Base-by-base conservation (phyloP, 30 jellyfish, hydroid and myxozoan genomes). In the Hydractinia echinata region DNA sequence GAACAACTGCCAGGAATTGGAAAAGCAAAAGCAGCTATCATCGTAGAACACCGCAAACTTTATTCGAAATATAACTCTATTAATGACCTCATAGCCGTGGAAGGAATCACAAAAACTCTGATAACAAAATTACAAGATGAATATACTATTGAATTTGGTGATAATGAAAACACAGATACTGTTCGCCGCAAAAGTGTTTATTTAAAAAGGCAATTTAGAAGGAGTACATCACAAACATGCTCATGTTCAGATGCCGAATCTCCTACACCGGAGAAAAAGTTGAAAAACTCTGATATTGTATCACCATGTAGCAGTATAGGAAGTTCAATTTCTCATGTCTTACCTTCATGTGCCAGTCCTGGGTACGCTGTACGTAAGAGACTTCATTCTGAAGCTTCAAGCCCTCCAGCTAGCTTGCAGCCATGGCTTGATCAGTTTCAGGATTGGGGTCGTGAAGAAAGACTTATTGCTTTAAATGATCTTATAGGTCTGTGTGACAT, bases 1-100 rank as follows among this genome's bases (percentile, higher is more conserved):
- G 98, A 92, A 64, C 54, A 83, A 76, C 95, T 92, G 11, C 98
- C 98, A 14, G 98, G 98, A 14, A 86, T 92, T 54, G 98, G 98
- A 58, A 86, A 74, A 68, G 70, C 72, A 20, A 92, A 92, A 77
- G 98, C 98, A 44, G 89, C 82, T n/a, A 76, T 87, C 19, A 84
- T 92, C n/a, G 83, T 87, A 10, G 95, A 87, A 49, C 85, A 86
- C 55, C 89, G 98, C 50, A 86, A 79, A 9, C 72, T 82, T 51
- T 51, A 62, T 14, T 94, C 96, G 5, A 90, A 89, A 53, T 85
- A 74, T 55, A 76, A 82, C 48, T 67, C 86, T 6, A 70, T 87
- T 66, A 86, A 84, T 5, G 96, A 92, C 67, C 79, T 92, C 16
- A 82, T 58, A 11, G 72, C 81, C 53, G 95, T 87, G 5, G 92